Conservation (phyloP, 2,113 vertebrate genomes). For the Corythoichthys haematopterus region DNA sequence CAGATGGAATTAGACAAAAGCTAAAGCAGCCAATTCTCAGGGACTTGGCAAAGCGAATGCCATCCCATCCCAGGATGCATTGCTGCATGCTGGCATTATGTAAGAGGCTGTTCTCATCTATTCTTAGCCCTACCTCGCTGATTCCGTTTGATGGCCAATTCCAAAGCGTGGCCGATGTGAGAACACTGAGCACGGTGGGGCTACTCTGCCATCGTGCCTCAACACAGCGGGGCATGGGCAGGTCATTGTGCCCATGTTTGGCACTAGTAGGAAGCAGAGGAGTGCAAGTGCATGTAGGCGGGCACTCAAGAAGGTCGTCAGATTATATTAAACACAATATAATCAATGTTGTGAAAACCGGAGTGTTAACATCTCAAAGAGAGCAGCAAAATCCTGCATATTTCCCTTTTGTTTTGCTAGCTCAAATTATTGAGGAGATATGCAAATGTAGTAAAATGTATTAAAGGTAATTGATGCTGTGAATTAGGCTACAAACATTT, state of each 20-base stretch:
- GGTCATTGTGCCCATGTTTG: slow-evolving; percentile 57
- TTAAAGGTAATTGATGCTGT: too few relatives aligned
- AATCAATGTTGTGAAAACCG: slow-evolving; percentile 33
- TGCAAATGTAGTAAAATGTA: too few relatives aligned
- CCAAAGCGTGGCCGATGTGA: slow-evolving; percentile 44
- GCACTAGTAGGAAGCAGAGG: slow-evolving; percentile 51
- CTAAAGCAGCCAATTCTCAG: slow-evolving; percentile 24
- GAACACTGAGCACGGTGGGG: slow-evolving; percentile 56
- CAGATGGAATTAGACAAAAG: not conserved
- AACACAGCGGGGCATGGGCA: slow-evolving; percentile 35
- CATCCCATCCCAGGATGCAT: slow-evolving; percentile 67
- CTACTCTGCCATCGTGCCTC: slow-evolving; percentile 42
- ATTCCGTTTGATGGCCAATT: slow-evolving; percentile 44
- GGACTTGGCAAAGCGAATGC: slow-evolving; percentile 40
- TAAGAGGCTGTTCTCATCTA: slow-evolving; percentile 73
- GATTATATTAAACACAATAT: slow-evolving; percentile 24
- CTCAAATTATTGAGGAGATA: too few relatives aligned
- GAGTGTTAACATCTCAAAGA: slow-evolving; percentile 31
- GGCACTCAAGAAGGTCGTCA: slow-evolving; percentile 12
- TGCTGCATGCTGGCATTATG: slow-evolving; percentile 58
- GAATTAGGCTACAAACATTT: too few relatives aligned
- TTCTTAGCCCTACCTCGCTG: slow-evolving; percentile 71
- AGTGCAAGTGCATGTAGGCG: slow-evolving; percentile 29
- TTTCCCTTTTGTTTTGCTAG: too few relatives aligned
- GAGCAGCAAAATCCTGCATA: not conserved